phyloP scores from a whole-genome alignment of 53 echinoderm and acorn worm species.

The Henricia sp. region DNA sequence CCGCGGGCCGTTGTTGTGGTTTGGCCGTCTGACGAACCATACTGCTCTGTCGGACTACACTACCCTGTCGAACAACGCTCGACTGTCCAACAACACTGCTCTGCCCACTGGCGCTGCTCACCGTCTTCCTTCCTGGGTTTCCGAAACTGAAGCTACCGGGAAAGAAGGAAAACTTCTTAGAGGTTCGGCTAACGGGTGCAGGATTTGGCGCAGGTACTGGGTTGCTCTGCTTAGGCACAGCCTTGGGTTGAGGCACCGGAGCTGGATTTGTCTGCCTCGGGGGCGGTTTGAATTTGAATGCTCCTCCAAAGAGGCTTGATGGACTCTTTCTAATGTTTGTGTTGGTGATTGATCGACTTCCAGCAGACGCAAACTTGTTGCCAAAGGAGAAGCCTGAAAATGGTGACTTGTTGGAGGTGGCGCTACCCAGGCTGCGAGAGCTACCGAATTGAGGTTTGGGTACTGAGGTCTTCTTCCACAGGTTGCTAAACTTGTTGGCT shows the following conservation, averaged over 20 bases:
- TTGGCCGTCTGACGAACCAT: no score
- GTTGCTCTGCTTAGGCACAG: no score
- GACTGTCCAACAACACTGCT: no score
- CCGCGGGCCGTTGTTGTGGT: neutral
- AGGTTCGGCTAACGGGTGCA: neutral
- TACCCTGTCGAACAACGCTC: no score
- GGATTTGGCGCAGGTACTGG: neutral
- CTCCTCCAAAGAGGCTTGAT: constrained; percentile 1
- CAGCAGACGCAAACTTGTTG: neutral
- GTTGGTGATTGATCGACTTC: neutral
- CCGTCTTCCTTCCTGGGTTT: no score
- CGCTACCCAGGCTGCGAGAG: neutral
- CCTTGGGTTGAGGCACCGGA: neutral
- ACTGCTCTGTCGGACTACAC: no score
- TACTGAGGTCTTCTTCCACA: neutral
- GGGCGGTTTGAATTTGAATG: neutral
- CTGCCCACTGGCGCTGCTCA: no score
- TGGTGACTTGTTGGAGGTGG: neutral
- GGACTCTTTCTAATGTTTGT: neutral
- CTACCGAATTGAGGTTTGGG: neutral
- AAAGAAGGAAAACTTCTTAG: no score
- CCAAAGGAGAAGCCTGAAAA: neutral
- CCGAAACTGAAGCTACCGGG: no score
- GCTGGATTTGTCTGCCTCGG: neutral
- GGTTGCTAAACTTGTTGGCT: neutral